A percentile compares a stretch with the other conserved stretches of the same genome.
These are phyloP conservation scores for Drosophila demipolita DNA, from an alignment of 2,888 invertebrate genomes.

Conservation along the genomic window DNA sequence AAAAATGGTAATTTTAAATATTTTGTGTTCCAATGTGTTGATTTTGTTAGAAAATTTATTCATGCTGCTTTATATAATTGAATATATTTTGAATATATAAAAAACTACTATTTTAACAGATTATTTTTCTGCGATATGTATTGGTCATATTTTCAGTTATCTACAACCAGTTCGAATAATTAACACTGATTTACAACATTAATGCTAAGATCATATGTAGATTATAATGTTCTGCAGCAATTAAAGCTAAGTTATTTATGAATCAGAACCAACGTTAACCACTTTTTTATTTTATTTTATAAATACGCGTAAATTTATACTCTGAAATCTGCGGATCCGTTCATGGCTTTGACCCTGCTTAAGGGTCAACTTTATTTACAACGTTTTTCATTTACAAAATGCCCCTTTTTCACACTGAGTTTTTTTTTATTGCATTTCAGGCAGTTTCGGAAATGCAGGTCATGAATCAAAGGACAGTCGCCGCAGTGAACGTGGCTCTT, in stretches of 20 bases:
- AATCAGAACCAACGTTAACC: not conserved
- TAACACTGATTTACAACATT: not conserved
- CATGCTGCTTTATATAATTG: not conserved
- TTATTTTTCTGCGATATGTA: not conserved
- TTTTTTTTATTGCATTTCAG: constrained; percentile 64
- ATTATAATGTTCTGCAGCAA: not conserved
- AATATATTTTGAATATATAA: not conserved
- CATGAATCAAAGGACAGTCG: constrained; percentile 59
- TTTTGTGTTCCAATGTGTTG: not conserved
- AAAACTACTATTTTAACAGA: not conserved
- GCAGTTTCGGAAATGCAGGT: constrained; percentile 58
- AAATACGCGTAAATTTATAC: not conserved
- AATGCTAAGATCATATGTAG: not conserved
- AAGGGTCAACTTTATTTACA: constrained; percentile 27
- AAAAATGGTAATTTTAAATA: not conserved
- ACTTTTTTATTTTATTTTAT: not conserved
- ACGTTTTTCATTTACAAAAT: not conserved
- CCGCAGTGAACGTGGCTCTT: constrained; percentile 53
- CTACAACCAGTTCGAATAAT: not conserved
- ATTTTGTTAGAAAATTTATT: not conserved
- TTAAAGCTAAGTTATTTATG: not conserved
- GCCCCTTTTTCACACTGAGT: constrained; percentile 13
- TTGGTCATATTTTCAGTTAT: not conserved
- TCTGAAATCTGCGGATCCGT: not conserved
- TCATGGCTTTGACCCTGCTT: constrained; percentile 22